Conservation (phyloP, 2,113 vertebrate species). For the Hepsetus odoe region DNA sequence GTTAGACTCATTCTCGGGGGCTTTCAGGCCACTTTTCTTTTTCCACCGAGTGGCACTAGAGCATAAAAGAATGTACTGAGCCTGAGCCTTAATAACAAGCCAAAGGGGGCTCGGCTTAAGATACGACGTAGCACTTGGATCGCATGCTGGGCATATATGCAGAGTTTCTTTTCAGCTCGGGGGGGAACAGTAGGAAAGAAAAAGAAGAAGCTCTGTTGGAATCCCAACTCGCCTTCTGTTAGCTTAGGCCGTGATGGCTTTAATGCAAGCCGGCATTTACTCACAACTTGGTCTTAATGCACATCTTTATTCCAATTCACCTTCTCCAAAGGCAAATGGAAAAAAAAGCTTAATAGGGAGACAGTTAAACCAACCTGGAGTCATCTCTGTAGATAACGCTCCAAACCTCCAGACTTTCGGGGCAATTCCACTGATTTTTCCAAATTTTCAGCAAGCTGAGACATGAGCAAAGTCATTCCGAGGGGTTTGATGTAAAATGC, state of each 20-base stretch:
- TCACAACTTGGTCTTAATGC: slow-evolving; percentile 70
- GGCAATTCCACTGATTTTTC: neutral
- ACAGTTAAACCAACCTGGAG: slow-evolving; percentile 43
- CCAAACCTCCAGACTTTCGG: slow-evolving; percentile 10
- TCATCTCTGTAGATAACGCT: slow-evolving; percentile 57
- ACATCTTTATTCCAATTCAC: slow-evolving; percentile 56
- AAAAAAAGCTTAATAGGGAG: slow-evolving; percentile 51
- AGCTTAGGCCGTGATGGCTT: neutral
- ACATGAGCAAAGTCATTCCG: no score
- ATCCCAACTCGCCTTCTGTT: slow-evolving; percentile 10
- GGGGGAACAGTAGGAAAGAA: slow-evolving; percentile 25
- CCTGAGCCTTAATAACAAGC: slow-evolving; percentile 49
- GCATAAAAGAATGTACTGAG: slow-evolving; percentile 71
- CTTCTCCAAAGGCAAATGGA: slow-evolving; percentile 41
- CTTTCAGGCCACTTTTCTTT: slow-evolving; percentile 69
- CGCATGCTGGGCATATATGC: slow-evolving; percentile 61
- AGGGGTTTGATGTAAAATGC: neutral
- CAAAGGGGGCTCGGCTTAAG: slow-evolving; percentile 53
- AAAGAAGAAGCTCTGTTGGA: slow-evolving; percentile 26
- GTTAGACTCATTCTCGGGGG: slow-evolving; percentile 75
- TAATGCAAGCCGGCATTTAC: slow-evolving; percentile 31
- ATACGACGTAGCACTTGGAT: slow-evolving; percentile 50
- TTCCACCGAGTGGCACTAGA: slow-evolving; percentile 80
- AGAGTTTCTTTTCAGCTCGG: slow-evolving; percentile 49
- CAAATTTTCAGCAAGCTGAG: no score